Percentiles rank a stretch among this genome's conserved stretches.
These are phyloP conservation scores for Triplophysa tibetana DNA, from an alignment of 2,113 vertebrate species.

Conservation along the genomic window DNA sequence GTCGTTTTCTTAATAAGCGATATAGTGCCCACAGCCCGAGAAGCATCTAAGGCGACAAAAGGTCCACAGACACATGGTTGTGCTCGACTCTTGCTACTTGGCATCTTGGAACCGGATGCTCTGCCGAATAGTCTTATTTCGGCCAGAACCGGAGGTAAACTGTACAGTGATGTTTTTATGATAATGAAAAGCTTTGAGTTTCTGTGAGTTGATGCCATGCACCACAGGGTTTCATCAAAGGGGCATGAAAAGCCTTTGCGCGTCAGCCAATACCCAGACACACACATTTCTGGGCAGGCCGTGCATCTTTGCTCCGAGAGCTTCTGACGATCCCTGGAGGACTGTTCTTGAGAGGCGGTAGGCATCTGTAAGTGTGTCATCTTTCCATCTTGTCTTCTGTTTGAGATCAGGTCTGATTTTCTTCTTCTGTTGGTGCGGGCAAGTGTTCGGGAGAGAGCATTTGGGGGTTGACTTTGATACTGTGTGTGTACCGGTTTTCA, in stretches of 20 bases:
- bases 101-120: slow-evolving; percentile 16
- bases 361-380: slow-evolving; percentile 25
- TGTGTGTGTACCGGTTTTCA: background rate
- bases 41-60: background rate
- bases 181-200: slow-evolving; percentile 43
- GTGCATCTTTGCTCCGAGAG: background rate
- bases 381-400: slow-evolving; percentile 7
- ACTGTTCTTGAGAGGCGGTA: slow-evolving; percentile 12
- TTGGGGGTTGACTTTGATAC: background rate
- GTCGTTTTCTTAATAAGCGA: slow-evolving; percentile 36
- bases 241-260: slow-evolving; percentile 27
- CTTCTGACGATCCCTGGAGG: slow-evolving; percentile 15
- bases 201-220: slow-evolving; percentile 26
- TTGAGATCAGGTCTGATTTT: background rate
- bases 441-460: background rate
- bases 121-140: slow-evolving; percentile 31
- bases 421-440: background rate
- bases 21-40: slow-evolving; percentile 14
- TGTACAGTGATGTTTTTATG: slow-evolving; percentile 15
- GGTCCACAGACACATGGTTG: background rate
- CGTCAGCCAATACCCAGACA: slow-evolving; percentile 22
- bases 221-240: slow-evolving; percentile 41
- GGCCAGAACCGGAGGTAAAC: slow-evolving; percentile 42
- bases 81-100: slow-evolving; percentile 5
- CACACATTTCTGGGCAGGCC: slow-evolving; percentile 14